Evolutionary conservation across 64 coral and sea anemone species (phyloP).

Genomic region (Pocillopora verrucosa): DNA sequence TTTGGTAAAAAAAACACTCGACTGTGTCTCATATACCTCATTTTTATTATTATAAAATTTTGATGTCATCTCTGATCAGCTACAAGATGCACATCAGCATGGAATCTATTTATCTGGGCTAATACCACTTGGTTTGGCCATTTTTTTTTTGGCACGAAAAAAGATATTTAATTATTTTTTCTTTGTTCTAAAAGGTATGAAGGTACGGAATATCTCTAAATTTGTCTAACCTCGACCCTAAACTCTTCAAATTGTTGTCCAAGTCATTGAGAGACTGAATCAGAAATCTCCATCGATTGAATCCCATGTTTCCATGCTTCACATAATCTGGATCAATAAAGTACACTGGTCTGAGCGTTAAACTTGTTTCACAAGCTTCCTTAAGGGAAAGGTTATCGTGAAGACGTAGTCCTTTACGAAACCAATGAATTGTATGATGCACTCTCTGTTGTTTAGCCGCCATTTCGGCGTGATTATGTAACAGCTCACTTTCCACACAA

Average conservation of each 20-base stretch:
- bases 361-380: slow-evolving; percentile 63
- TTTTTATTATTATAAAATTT: too few species aligned
- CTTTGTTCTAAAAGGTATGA: too few species aligned
- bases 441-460: slow-evolving; percentile 31
- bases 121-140: too few species aligned
- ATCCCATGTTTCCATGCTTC: slow-evolving; percentile 56
- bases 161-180: too few species aligned
- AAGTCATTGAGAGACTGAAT: slow-evolving; percentile 59
- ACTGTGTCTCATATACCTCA: too few species aligned
- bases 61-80: too few species aligned
- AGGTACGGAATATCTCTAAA: not conserved
- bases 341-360: slow-evolving; percentile 48
- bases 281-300: slow-evolving; percentile 60
- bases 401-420: slow-evolving; percentile 62
- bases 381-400: slow-evolving; percentile 57
- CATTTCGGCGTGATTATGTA: slow-evolving; percentile 46
- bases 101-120: too few species aligned
- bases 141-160: too few species aligned
- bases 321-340: slow-evolving; percentile 56
- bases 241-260: slow-evolving; percentile 46
- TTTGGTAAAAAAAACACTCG: too few species aligned
- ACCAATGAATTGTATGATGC: slow-evolving; percentile 65
- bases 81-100: too few species aligned
- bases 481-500: not conserved
- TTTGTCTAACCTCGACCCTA: slow-evolving; percentile 53